These are phyloP conservation scores for Muscicapa comitata DNA, from an alignment of 2,797 vertebrate genomes.

Conservation along the genomic window DNA sequence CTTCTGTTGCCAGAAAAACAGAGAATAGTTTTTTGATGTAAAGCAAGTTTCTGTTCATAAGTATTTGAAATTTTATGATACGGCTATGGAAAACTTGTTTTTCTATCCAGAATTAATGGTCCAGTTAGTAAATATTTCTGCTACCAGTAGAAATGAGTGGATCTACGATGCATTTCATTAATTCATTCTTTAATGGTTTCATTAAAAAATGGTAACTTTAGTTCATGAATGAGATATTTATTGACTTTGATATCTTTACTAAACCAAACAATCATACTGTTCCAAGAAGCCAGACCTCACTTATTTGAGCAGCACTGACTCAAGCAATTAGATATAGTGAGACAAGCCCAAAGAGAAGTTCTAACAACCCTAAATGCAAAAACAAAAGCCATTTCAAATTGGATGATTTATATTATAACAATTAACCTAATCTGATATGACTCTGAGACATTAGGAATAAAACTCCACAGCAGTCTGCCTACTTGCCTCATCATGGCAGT, in stretches of 20 bases:
- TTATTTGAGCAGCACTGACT: not conserved
- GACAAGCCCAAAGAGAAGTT: not conserved
- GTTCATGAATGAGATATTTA: not conserved
- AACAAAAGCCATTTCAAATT: not conserved
- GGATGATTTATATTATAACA: not conserved
- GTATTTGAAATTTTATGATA: not conserved
- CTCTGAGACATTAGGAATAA: not conserved
- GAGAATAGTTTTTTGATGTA: not conserved
- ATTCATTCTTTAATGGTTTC: not conserved
- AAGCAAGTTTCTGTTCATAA: not conserved
- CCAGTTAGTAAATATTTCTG: not conserved
- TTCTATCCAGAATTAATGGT: not conserved
- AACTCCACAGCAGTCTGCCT: not conserved
- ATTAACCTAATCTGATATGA: not conserved
- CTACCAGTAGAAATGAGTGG: not conserved
- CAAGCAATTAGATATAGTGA: not conserved
- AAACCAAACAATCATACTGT: not conserved
- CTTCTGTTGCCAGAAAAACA: not conserved
- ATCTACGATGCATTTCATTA: fast-evolving
- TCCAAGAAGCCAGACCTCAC: not conserved
- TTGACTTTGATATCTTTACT: not conserved
- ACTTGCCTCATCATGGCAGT: not conserved
- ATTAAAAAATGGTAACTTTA: not conserved
- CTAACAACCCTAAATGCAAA: not conserved
- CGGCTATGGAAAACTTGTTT: not conserved